Evolutionary conservation across 2,113 vertebrate species (phyloP), one percentile per base, ranked within the genome.

Genomic region (Cariama cristata): DNA sequence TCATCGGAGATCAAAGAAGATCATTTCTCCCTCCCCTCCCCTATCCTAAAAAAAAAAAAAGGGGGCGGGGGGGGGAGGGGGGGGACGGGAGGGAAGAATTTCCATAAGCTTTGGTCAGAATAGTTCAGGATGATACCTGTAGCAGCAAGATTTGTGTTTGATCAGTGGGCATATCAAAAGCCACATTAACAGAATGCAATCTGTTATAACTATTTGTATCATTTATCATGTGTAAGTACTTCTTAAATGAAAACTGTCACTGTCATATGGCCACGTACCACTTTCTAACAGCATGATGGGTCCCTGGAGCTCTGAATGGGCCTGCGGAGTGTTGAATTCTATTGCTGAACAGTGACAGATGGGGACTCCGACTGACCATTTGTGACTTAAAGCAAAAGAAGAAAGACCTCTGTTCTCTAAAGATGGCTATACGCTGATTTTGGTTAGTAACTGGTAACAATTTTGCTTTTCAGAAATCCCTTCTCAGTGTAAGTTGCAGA

Each of bases 1-100:
- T 99, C 98, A 98, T 93, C 84, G 72, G 97, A 99, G 99, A 99
- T 99, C 99, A 99, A 99, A 99, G 99, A 97, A 96, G 98, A 99
- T 97, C 86, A 97, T 98, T 98, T 98, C 62, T 79, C 69, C 44
- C 72, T 86, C 98, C 96, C 98, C 96, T 97, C 88, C 89, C 92
- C 83, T 88, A 95, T 97, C 96, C 94, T 95, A 97, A 96, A 86
- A 93, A 90, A 60, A 52, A 28, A 11, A 45, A 22, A 18, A n/a
- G 33, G 6, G 33, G n/a, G 2, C 6, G 20, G 12, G 6, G 14
- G 4, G 14, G 7, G 5, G 5, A 12, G 24, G 45, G 14, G 4
- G 7, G 17, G 15, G 3, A 20, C 9, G 1, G 11, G 30, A 22
- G 18, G 33, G 20, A 49, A 75, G 93, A 96, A 95, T 98, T 98